Evolutionary conservation across 2,888 invertebrate genomes (phyloP).

Genomic region (Notodonta dromedarius): DNA sequence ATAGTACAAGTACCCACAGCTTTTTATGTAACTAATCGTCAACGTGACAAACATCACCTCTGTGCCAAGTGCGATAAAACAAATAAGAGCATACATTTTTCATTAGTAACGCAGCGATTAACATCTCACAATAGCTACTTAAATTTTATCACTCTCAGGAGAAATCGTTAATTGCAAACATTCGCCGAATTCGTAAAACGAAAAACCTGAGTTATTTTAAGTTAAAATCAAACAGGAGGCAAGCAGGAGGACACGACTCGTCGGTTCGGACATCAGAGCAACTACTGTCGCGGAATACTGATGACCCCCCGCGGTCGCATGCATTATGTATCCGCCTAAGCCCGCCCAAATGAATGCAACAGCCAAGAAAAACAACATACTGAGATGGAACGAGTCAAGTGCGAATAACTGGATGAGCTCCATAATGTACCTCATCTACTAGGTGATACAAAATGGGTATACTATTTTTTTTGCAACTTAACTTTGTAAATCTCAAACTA

Average conservation of each 20-base stretch:
- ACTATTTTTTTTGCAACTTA: no score
- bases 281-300: constrained; percentile 68
- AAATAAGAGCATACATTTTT: neutral
- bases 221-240: constrained; percentile 38
- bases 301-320: constrained; percentile 72
- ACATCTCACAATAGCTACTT: neutral
- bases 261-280: constrained; percentile 45
- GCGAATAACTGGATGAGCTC: constrained; percentile 36
- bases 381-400: constrained; percentile 25
- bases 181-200: constrained; percentile 1
- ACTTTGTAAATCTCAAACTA: no score
- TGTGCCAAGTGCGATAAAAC: no score
- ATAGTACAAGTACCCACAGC: no score
- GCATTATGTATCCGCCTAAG: constrained; percentile 81
- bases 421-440: neutral
- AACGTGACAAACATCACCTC: no score
- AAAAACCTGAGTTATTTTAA: constrained; percentile 31
- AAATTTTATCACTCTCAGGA: neutral
- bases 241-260: constrained; percentile 37
- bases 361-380: constrained; percentile 69
- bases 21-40: no score
- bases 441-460: no score
- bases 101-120: neutral
- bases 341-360: constrained; percentile 78
- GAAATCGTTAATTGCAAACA: constrained; percentile 2